Percentiles rank a stretch among this genome's conserved stretches.
phyloP scores from a whole-genome alignment of 2,113 vertebrate species.

The Tetrao urogallus region DNA sequence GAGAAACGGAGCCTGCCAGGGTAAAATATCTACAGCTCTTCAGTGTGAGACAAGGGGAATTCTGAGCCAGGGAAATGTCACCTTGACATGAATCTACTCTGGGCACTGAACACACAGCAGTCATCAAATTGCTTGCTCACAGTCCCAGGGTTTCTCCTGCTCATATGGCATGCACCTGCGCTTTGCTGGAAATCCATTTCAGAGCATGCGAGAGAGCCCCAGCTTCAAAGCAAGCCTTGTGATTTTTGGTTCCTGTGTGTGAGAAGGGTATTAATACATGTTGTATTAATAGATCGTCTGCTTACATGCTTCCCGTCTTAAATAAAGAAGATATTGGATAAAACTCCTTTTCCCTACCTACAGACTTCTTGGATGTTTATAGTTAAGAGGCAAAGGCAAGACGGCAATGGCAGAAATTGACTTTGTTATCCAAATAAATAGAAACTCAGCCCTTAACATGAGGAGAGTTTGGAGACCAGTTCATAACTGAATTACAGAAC shows the following conservation, averaged over 20 bases:
- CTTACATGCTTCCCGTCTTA: not conserved
- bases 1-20: not conserved
- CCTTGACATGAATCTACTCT: conserved; percentile 16
- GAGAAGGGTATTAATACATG: conserved; percentile 58
- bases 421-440: conserved; percentile 26
- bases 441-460: not conserved
- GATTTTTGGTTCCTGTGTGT: conserved; percentile 51
- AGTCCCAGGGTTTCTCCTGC: conserved; percentile 38
- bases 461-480: not conserved
- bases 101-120: conserved; percentile 32
- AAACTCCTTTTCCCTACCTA: not conserved
- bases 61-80: conserved; percentile 48
- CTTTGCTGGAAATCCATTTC: not conserved
- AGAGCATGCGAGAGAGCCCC: not conserved
- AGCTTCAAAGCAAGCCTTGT: conserved; percentile 55
- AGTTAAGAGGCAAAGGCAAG: not conserved
- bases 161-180: conserved; percentile 67
- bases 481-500: not conserved
- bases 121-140: not conserved
- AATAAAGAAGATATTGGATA: conserved; percentile 9
- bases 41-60: not conserved
- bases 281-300: conserved; percentile 11
- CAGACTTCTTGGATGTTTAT: not conserved
- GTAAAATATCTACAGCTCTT: conserved; percentile 7
- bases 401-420: not conserved